phyloP scores from a whole-genome alignment of 2,113 vertebrate species.

The Cacatua alba region DNA sequence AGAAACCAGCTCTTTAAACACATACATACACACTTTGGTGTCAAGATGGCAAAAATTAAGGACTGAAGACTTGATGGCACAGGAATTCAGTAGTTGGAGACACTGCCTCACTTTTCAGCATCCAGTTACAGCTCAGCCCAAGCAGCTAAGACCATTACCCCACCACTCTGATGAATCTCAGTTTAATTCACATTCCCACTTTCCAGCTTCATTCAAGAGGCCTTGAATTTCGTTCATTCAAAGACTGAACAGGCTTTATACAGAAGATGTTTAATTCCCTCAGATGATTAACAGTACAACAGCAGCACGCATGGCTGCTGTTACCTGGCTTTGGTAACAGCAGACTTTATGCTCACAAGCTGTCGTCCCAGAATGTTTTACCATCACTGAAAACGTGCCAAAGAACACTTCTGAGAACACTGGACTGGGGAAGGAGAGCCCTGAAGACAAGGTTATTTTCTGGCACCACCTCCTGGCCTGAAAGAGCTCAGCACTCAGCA shows the following conservation, averaged over 20 bases:
- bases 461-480: slow-evolving; percentile 58
- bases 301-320: neutral
- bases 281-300: neutral
- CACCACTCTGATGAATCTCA: neutral
- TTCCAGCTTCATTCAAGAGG: neutral
- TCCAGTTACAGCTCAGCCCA: neutral
- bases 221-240: neutral
- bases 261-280: neutral
- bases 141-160: neutral
- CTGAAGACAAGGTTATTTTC: neutral
- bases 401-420: neutral
- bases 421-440: neutral
- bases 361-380: neutral
- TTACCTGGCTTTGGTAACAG: neutral
- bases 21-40: neutral
- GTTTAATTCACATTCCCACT: neutral
- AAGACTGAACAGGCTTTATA: neutral
- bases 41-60: neutral
- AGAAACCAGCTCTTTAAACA: neutral
- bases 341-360: neutral
- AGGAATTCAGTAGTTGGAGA: neutral
- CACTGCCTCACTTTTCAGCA: neutral
- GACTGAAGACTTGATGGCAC: neutral
- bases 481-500: neutral
- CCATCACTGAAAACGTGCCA: neutral